Conservation (phyloP, 2,888 invertebrate species). For the Ashinkailepas kermadecensis region DNA sequence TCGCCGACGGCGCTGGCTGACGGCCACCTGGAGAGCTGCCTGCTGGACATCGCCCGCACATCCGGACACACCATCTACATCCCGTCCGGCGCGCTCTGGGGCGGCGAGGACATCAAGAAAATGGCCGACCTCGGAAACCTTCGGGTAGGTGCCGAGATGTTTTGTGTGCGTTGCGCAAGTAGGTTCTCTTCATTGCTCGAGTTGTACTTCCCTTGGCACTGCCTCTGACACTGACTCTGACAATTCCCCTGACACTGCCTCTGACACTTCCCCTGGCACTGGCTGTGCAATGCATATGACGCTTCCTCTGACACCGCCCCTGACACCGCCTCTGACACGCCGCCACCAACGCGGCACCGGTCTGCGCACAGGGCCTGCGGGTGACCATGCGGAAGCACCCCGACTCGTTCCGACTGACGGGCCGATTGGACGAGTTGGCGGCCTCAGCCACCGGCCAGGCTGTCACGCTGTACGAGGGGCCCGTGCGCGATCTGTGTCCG, state of each 20-base stretch:
- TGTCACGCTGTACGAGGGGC: constrained; percentile 47
- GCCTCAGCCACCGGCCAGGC: constrained; percentile 24
- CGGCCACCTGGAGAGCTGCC: constrained; percentile 38
- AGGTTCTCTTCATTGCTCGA: too few relatives aligned
- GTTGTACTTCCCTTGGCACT: neutral
- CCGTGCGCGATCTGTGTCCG: constrained; percentile 47
- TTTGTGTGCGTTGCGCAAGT: too few relatives aligned
- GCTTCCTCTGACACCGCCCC: too few relatives aligned
- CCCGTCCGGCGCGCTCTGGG: constrained; percentile 51
- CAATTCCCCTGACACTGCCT: neutral
- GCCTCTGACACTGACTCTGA: neutral
- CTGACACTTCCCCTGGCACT: neutral
- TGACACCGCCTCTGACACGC: neutral
- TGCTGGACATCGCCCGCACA: constrained; percentile 39
- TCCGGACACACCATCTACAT: constrained; percentile 44
- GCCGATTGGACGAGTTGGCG: constrained; percentile 42
- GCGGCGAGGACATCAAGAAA: constrained; percentile 48
- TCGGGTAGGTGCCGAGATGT: constrained; percentile 37
- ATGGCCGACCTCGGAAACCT: constrained; percentile 49
- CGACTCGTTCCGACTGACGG: constrained; percentile 44
- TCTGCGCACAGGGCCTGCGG: constrained; percentile 41
- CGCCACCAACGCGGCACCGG: neutral
- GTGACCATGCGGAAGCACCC: constrained; percentile 51
- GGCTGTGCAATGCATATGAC: neutral
- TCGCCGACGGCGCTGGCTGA: constrained; percentile 50